These are phyloP conservation scores for Orestias chungarensis DNA, from an alignment of 2,797 vertebrate species.

Conservation along the genomic window DNA sequence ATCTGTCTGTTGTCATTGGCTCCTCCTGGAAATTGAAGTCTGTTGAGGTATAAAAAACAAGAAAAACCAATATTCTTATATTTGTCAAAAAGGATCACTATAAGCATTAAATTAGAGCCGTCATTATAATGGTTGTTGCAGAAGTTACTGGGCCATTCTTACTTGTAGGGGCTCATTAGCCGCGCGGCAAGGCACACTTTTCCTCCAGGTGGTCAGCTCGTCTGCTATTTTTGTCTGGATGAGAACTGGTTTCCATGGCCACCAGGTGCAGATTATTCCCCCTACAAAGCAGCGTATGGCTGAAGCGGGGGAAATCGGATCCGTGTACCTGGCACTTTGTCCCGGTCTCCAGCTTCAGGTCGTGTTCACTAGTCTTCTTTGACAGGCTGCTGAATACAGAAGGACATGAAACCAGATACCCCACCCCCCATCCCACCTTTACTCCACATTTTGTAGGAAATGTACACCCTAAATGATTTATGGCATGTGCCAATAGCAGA, in stretches of 20 bases:
- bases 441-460: conserved; percentile 65
- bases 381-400: conserved; percentile 68
- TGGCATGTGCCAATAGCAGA: conserved; percentile 34
- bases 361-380: conserved; percentile 73
- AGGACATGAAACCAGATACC: conserved; percentile 68
- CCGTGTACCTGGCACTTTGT: conserved; percentile 75
- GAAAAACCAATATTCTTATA: neutral
- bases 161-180: conserved; percentile 5
- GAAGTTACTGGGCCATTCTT: neutral
- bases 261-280: conserved; percentile 80
- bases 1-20: no score
- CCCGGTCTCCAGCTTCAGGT: conserved; percentile 68
- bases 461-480: conserved; percentile 61
- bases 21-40: no score
- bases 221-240: conserved; percentile 38
- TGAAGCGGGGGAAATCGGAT: conserved; percentile 73
- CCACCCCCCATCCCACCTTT: conserved; percentile 9
- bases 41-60: no score
- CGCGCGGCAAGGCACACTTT: conserved; percentile 18
- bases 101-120: neutral
- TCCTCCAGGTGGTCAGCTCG: conserved; percentile 38
- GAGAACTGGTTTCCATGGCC: conserved; percentile 72
- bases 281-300: conserved; percentile 74
- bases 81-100: neutral
- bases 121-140: neutral